Evolutionary conservation across 2,113 vertebrate species (phyloP), one percentile per base, ranked within the genome.

Genomic region (Illadopsis cleaveri): DNA sequence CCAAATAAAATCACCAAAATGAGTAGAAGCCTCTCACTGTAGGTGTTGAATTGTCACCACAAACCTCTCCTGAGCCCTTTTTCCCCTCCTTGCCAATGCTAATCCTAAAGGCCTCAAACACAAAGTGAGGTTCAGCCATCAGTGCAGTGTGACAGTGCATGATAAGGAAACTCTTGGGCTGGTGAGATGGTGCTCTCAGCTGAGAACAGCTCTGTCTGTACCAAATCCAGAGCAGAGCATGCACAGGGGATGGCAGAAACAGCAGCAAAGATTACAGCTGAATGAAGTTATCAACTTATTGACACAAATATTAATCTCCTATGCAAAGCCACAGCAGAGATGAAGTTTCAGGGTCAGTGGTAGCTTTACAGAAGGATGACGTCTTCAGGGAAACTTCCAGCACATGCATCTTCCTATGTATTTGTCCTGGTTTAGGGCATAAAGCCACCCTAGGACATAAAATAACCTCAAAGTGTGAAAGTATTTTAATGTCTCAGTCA

Each of bases 81-180:
- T 35, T 12, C 37, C 30, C 23, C 25, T 86, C 51, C 24, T 69
- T 64, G 47, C 44, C 86, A 45, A 16, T n/a, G 30, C 56, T 48
- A n/a, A 48, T 68, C 27, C 72, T 54, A 45, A 80, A 80, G 66
- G 28, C 18, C 89, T 68, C 85, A 83, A 86, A 79, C 1, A 0
- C 60, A 89, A 77, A 83, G 35, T 2, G 4, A 66, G 0, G 0
- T 84, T 68, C 83, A 56, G 56, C 60, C 15, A 2, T 66, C 40
- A 18, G 13, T 17, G 27, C 2, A 1, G 42, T 0, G 3, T 50
- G 50, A 77, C 64, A 72, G 33, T 1, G 0, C 13, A 24, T 2
- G 66, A 45, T 40, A 86, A 78, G 57, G 64, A 60, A 90, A 62
- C n/a, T 44, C 33, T 6, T 7, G 64, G 21, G n/a, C 30, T 57